Percentiles rank a stretch among this genome's conserved stretches.
Evolutionary conservation across 2,797 vertebrate species (phyloP).

Genomic region (Erethizon dorsatum): DNA sequence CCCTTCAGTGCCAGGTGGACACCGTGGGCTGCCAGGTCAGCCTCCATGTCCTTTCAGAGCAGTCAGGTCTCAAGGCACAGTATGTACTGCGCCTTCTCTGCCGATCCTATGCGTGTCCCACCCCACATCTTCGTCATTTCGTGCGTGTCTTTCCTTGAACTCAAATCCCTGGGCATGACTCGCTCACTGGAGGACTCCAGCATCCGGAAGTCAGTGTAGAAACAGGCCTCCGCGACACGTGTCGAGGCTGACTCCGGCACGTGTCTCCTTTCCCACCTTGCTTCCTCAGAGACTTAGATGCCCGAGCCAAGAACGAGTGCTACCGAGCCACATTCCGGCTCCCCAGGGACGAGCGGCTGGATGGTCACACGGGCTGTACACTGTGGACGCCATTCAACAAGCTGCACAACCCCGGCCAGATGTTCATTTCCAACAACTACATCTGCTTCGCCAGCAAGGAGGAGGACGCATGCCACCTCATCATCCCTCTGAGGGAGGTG

Average conservation of each 20-base stretch:
- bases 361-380: constrained; percentile 98
- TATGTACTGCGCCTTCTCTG: background rate
- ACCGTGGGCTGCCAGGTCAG: background rate
- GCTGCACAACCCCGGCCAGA: constrained; percentile 96
- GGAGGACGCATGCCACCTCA: constrained; percentile 96
- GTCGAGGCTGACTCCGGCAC: background rate
- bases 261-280: background rate
- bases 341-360: constrained; percentile 95
- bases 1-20: background rate
- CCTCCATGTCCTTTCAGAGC: background rate
- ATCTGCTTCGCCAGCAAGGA: constrained; percentile 98
- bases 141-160: background rate
- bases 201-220: background rate
- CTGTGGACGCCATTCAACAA: constrained; percentile 98
- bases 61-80: too few species aligned
- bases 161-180: background rate
- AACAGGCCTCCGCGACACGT: background rate
- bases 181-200: background rate
- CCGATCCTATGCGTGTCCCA: fast-evolving
- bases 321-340: constrained; percentile 96
- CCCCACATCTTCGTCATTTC: background rate
- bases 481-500: constrained; percentile 98
- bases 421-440: constrained; percentile 99
- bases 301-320: constrained; percentile 96
- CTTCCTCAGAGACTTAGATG: constrained; percentile 95